Base-by-base conservation (phyloP, 1,140 invertebrate species). In the Drosophila pectinifera region DNA sequence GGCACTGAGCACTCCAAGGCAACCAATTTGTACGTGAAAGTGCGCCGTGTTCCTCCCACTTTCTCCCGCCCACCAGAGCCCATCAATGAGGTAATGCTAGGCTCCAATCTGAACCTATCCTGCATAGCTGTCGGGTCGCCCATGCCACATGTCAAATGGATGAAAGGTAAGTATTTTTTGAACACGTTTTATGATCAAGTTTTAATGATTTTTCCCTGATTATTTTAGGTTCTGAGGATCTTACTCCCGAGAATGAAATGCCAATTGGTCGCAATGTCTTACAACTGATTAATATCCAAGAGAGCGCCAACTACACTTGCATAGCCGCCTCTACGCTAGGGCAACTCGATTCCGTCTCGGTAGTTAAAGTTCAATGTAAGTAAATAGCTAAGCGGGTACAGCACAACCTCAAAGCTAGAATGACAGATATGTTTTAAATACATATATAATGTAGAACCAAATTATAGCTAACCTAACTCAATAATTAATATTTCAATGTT, bases 101-200 rank as follows among this genome's bases (percentile, higher is more conserved):
- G 98, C 7, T 95, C 95, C 0, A 96, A 96, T 82, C 93, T 99
- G 46, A 99, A 98, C 92, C 93, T 99, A 46, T 98, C 98, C 41
- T 99, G 99, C 92, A 97, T 99, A 13, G 99, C 98, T 14, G 96
- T 97, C 7, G 98, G 99, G 0, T 97, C 98, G 0, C 99, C 99
- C 0, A 99, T 99, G 98, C 99, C 99, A 0, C 96, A 95, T 80
- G 98, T 99, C 48, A 98, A 97, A 93, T 99, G 98, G 98, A 95
- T 96, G 62, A 97, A 97, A 93, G 98, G 96, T 90, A 85, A 58
- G 34, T 46, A 11, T 26, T 16, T 2, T 14, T 5, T 18, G 7
- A 18, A 10, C 0, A 26, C 0, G 4, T 26, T 0, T 28, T n/a
- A 22, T 8, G 1, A 1, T 13, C 7, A 34, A 55, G 67, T 43